Base-by-base conservation (phyloP, 1,140 invertebrate species). In the Plectrocnemia conspersa region DNA sequence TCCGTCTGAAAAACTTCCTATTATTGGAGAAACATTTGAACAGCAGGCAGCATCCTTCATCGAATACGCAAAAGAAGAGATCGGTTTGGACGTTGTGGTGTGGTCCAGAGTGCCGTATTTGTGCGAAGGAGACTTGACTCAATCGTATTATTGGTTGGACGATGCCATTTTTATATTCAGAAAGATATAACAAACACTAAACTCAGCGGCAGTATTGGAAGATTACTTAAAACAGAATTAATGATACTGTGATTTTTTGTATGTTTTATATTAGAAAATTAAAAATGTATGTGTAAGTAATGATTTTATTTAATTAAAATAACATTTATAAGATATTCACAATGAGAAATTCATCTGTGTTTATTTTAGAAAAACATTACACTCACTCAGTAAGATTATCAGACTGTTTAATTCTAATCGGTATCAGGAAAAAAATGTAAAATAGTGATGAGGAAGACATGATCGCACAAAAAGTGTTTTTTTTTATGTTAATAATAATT, bases 71-170 rank as follows among this genome's bases (percentile, higher is more conserved):
- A 80, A 88, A 46, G 71, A 72, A 29, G 85, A 86, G 1, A 67
- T 78, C 44, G 88, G 88, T 0, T 87, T 91, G 65, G 73, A 82
- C 54, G 75, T 96, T 5, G 69, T 82, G 1, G 73, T 76, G 2
- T 96, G 93, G 88, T 82, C 88, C 7, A 79, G 87, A 65, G 74
- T 95, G 15, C 93, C 93, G 2, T 97, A 97, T 72, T 73, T 97
- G 7, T 97, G 92, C 73, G 92, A 97, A 73, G 93, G 94, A 0
- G 92, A 97, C 70, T 73, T 96, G n/a, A 78, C 85, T 16, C 88
- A 93, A 66, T 84, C 90, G 0, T 96, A 88, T 70, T 97, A 95
- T 72, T 90, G 89, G 77, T 76, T 97, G 6, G 81, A 89, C 63
- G 93, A 97, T 74, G 86, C 84, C 11, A 69, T 97, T 1, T 92